Evolutionary conservation across 2,797 vertebrate genomes (phyloP).

Genomic region (Parauchenoglanis ngamensis): DNA sequence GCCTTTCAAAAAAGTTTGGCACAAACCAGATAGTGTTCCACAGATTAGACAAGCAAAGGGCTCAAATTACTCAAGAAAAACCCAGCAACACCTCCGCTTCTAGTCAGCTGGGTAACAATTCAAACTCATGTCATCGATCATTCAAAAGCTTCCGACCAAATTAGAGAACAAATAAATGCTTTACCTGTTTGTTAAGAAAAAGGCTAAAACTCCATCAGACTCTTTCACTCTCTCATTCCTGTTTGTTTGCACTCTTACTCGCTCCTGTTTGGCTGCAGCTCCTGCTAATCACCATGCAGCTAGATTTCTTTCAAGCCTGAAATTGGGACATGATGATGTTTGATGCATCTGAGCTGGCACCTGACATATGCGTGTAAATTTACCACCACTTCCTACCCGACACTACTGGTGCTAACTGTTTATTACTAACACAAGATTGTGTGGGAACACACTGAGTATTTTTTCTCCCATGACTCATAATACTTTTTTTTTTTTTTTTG

Average conservation of each 20-base stretch:
- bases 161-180: neutral
- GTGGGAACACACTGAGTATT: neutral
- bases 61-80: neutral
- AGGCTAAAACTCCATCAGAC: neutral
- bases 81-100: neutral
- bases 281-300: neutral
- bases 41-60: neutral
- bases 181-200: neutral
- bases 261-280: neutral
- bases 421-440: neutral
- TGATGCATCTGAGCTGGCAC: neutral
- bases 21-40: neutral
- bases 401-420: neutral
- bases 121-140: neutral
- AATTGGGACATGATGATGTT: neutral
- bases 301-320: neutral
- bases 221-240: neutral
- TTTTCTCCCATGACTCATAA: neutral
- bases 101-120: neutral
- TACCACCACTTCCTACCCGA: neutral
- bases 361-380: neutral
- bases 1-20: neutral
- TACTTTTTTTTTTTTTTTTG: neutral
- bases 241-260: neutral
- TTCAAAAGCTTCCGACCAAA: neutral